phyloP scores from a whole-genome alignment of 2,113 vertebrate species.

The Chionis minor region DNA sequence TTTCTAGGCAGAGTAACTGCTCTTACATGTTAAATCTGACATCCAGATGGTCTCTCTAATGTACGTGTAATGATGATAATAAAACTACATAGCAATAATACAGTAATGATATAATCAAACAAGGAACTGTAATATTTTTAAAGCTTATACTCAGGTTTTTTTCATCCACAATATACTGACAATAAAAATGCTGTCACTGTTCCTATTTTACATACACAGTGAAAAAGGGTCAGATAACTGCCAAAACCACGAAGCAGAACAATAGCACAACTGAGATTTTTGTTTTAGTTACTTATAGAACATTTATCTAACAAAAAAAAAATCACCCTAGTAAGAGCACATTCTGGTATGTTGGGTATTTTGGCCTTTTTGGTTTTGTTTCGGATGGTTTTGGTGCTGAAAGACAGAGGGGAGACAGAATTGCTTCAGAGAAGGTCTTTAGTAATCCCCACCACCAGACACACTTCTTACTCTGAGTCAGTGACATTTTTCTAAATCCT shows the following conservation, averaged over 20 bases:
- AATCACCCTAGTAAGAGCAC: background rate
- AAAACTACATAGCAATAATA: background rate
- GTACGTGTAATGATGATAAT: background rate
- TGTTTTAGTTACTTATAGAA: background rate
- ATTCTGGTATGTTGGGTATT: background rate
- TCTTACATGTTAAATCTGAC: background rate
- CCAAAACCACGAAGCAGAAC: background rate
- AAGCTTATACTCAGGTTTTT: background rate
- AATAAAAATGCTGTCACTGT: background rate
- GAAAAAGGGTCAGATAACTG: background rate
- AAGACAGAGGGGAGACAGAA: accelerated
- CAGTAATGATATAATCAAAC: background rate
- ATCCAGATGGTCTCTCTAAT: background rate
- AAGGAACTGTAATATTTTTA: background rate
- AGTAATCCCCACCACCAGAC: background rate
- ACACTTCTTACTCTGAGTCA: background rate
- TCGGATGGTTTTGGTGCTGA: background rate
- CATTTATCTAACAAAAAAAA: background rate
- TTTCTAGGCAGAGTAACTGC: background rate
- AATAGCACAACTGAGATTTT: background rate
- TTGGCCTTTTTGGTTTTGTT: background rate
- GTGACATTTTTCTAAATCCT: background rate
- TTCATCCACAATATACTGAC: background rate
- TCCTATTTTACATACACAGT: background rate
- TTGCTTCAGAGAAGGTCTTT: background rate